Evolutionary conservation across 2,888 invertebrate genomes (phyloP), one percentile per base, ranked within the genome.

Genomic region (Nomada ruficornis): DNA sequence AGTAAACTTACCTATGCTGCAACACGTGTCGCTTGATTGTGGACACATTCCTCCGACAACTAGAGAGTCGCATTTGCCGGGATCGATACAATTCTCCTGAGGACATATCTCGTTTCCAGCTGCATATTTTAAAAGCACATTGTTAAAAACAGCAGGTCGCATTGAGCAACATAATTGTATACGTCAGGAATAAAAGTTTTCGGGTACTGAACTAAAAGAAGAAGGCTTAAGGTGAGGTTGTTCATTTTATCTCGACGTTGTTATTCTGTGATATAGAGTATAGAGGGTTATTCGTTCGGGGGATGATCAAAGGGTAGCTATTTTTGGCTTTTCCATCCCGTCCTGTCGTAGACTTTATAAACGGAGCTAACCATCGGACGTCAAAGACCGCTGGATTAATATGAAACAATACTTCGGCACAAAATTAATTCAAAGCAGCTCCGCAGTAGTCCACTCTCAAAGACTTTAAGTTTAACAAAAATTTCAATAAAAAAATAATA

Each of bases 1-100:
- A 7, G 26, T 36, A n/a, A 5, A 78, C 84, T 81, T 44, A 88
- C 88, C 77, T 7, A 88, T 13, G 23, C 80, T 81, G 60, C 88
- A 88, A 68, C 88, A 88, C 9, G 18, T 20, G 36, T 69, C 65
- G 20, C 47, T 60, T 4, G 75, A 26, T 54, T 63, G 1, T 0
- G 54, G 20, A 62, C 87, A 87, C 18, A 36, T 5, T 23, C 4
- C 5, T 52, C 55, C 44, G 10, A 13, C 23, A 1, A 75, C 0
- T 2, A 2, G 1, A 9, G 2, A 9, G 0, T 86, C 85, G 20
- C 91, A 91, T 26, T 83, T 71, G 0, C 77, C n/a, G 9, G 71
- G 2, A 2, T 74, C 3, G n/a, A 90, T 1, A 50, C 91, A 91
- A 23, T 88, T 87, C 18, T 81, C 86, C 23, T 13, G 0, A 0